Evolutionary conservation across 2,113 vertebrate species (phyloP).

Genomic region (Scortum barcoo): DNA sequence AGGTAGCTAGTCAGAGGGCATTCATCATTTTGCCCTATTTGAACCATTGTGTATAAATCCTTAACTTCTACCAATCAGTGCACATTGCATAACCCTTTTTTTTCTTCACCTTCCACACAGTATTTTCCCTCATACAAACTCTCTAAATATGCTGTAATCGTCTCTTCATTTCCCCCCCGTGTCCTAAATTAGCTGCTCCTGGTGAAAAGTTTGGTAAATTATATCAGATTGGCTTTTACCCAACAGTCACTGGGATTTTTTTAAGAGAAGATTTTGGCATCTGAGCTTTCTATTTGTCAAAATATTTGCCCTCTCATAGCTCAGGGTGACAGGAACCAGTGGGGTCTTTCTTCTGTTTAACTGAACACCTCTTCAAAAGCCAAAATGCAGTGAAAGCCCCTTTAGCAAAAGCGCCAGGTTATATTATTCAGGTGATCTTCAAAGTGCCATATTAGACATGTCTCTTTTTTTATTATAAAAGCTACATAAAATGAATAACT

Average conservation of each 20-base stretch:
- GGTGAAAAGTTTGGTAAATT: constrained; percentile 34
- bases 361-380: constrained; percentile 8
- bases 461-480: constrained; percentile 1
- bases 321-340: constrained; percentile 14
- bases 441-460: constrained; percentile 9
- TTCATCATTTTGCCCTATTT: constrained; percentile 38
- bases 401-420: constrained; percentile 1
- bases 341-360: constrained; percentile 5
- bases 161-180: neutral
- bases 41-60: constrained; percentile 31
- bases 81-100: neutral
- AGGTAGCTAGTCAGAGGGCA: constrained; percentile 34
- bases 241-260: constrained; percentile 13
- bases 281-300: constrained; percentile 24
- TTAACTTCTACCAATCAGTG: neutral
- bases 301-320: constrained; percentile 8
- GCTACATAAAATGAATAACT: constrained; percentile 21
- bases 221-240: constrained; percentile 41
- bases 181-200: neutral
- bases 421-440: constrained; percentile 17
- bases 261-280: constrained; percentile 25
- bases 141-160: constrained; percentile 4
- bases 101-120: neutral
- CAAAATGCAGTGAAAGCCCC: neutral
- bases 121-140: neutral